Evolutionary conservation across 1,140 invertebrate genomes (phyloP), one percentile per base, ranked within the genome.

Genomic region (Hyposmocoma kahamanoa): DNA sequence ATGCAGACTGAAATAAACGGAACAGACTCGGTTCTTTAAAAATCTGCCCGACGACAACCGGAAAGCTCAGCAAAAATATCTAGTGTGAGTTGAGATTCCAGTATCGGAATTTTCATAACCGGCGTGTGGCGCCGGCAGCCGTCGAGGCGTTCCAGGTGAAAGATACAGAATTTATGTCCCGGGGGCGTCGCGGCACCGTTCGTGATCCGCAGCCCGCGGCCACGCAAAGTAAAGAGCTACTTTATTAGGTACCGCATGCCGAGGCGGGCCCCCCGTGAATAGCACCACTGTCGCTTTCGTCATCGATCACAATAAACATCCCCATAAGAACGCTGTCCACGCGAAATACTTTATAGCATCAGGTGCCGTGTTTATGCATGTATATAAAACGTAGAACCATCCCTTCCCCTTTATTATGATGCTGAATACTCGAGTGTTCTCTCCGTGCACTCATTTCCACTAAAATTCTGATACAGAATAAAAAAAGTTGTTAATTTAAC

Each of bases 81-180:
- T 70, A 79, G 72, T 78, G 72, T 75, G 72, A 77, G 63, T 58
- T 22, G 58, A 66, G 69, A 84, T 83, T 77, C 73, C 73, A 53
- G 56, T 64, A 71, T 67, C 45, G 78, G 78, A 80, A 84, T 82
- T 84, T 82, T 84, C 80, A 84, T 84, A 82, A 80, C 74, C 53
- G 73, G 59, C 54, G 59, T 53, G 55, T 59, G 66, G 62, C 56
- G 64, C 53, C 58, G 56, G 28, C 47, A 57, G 55, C 58, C 59
- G 64, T 55, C 55, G 67, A 54, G 59, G 62, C 64, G 63, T 72
- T 68, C 44, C 64, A 70, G 72, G 66, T 67, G 68, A 58, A 68
- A 65, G 68, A 64, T 69, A 59, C 60, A 59, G 62, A 75, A 67
- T 68, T 69, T 67, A 55, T 68, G 70, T 70, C 66, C 67, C 51